These are phyloP conservation scores for Acleris laterana DNA, from an alignment of 2,888 invertebrate species.

Conservation along the genomic window DNA sequence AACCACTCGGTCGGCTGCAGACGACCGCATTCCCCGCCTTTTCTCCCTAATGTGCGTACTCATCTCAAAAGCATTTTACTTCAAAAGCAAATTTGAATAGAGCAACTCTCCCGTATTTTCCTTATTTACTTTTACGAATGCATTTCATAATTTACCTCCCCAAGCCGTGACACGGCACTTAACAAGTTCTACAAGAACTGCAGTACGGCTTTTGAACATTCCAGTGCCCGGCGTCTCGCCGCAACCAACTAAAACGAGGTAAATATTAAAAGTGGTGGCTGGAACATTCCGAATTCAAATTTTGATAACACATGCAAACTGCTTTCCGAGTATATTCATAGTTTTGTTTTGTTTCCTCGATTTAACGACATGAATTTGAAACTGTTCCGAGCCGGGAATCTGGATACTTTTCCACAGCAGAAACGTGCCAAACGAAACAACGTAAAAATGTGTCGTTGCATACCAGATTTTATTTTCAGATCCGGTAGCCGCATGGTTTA, in stretches of 20 bases:
- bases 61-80: constrained; percentile 40
- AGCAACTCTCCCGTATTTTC: constrained; percentile 38
- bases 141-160: constrained; percentile 19
- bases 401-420: constrained; percentile 10
- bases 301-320: constrained; percentile 19
- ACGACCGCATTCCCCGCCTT: constrained; percentile 31
- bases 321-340: constrained; percentile 4
- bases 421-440: constrained; percentile 25
- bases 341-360: constrained; percentile 23
- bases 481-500: constrained; percentile 13
- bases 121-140: constrained; percentile 37
- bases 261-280: constrained; percentile 16
- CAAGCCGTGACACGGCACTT: constrained; percentile 6
- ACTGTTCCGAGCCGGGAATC: constrained; percentile 10
- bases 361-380: constrained; percentile 24
- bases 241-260: constrained; percentile 2
- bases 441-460: constrained; percentile 31
- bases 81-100: constrained; percentile 44
- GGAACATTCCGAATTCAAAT: constrained; percentile 19
- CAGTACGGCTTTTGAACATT: constrained; percentile 2
- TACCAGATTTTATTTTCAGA: constrained; percentile 25
- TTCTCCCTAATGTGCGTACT: constrained; percentile 39
- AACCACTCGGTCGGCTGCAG: constrained; percentile 38
- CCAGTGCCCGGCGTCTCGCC: background rate
- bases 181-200: background rate